These are phyloP conservation scores for Parthenolecanium corni DNA, from an alignment of 2,888 invertebrate genomes.

Conservation along the genomic window DNA sequence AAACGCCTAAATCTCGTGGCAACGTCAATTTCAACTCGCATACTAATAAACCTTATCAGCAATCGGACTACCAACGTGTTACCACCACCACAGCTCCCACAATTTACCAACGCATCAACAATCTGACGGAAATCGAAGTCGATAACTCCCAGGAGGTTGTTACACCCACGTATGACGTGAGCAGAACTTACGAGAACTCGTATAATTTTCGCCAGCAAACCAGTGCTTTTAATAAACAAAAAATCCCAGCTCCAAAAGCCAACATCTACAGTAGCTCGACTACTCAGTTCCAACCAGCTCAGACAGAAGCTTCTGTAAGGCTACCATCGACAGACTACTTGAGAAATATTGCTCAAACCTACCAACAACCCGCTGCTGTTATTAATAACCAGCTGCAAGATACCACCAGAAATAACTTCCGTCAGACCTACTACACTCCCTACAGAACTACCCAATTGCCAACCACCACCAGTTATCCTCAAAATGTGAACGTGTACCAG, in stretches of 20 bases:
- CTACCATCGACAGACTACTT: slow-evolving; percentile 24
- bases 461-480: slow-evolving; percentile 34
- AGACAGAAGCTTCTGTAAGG: slow-evolving; percentile 1
- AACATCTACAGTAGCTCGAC: too few species aligned
- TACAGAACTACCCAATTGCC: slow-evolving; percentile 34
- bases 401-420: slow-evolving; percentile 8
- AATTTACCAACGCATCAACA: slow-evolving; percentile 16
- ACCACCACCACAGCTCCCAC: slow-evolving; percentile 4
- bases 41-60: not conserved
- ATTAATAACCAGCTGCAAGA: slow-evolving; percentile 21
- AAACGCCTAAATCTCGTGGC: slow-evolving; percentile 4
- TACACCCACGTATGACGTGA: slow-evolving; percentile 1
- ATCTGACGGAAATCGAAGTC: slow-evolving; percentile 16
- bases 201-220: not conserved
- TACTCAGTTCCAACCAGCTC: not conserved
- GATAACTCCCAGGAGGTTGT: slow-evolving; percentile 4
- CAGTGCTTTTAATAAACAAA: not conserved
- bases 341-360: slow-evolving; percentile 20
- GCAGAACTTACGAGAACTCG: slow-evolving; percentile 6
- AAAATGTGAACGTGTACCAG: slow-evolving; percentile 28
- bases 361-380: slow-evolving; percentile 12
- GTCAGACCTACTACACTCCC: slow-evolving; percentile 33
- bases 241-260: too few species aligned
- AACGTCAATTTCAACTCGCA: slow-evolving; percentile 21
- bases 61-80: not conserved